Base-by-base conservation (phyloP, 2,113 vertebrate species). In the Thunnus thynnus region DNA sequence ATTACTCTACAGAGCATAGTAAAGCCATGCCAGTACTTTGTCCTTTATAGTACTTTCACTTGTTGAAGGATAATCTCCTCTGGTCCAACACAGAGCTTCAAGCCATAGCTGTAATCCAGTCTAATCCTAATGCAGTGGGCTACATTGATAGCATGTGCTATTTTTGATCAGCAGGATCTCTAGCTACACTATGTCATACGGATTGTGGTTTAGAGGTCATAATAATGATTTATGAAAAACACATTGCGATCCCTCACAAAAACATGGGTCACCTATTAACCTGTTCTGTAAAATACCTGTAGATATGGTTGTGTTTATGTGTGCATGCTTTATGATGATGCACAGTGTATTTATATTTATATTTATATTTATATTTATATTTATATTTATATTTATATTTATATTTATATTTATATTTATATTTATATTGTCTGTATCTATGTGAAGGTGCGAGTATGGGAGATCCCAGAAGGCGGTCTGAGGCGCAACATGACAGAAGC, bases 381-480 rank as follows among this genome's bases (percentile, higher is more conserved):
- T 18, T n/a, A n/a, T 16, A 57, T 72, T 16, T 18, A 22, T 17
- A 11, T 51, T 52, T 36, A 13, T n/a, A n/a, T n/a, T n/a, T n/a
- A n/a, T n/a, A n/a, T n/a, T n/a, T n/a, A 13, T 20, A 17, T 41
- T 17, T 56, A n/a, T 16, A 57, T 72, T 16, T 18, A 22, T 17
- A 11, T 51, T 52, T 36, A 13, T 20, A 14, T 54, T 18, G 13
- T 32, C 4, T 73, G 25, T 18, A 41, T 65, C 46, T 73, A 41
- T 70, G n/a, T 74, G 1, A 89, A 99, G 98, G 98, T 99, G 73
- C 88, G 98, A 78, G 93, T 99, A 91, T 99, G 98, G 98, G 98
- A 99, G 94, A 97, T 99, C 76, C 98, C 98, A 0, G 97, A 99
- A 3, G 96, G 96, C 0, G 98, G 98, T 0, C 89, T 99, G 91